Percentiles rank a stretch among this genome's conserved stretches.
phyloP scores from a whole-genome alignment of 2,113 vertebrate genomes.

The Python bivittatus region DNA sequence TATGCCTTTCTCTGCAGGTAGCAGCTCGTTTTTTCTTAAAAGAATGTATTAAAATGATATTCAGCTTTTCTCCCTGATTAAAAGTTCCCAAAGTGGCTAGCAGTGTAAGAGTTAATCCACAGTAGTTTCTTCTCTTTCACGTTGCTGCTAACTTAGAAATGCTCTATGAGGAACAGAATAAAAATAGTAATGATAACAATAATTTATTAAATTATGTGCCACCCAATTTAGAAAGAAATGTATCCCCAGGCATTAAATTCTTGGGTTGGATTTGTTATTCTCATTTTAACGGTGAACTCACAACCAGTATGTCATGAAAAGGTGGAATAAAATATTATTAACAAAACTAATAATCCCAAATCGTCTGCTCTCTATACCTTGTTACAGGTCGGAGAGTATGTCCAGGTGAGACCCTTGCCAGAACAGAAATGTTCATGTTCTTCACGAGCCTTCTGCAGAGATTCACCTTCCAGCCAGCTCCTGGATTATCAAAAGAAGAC shows the following conservation, averaged over 20 bases:
- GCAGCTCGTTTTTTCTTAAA: not conserved
- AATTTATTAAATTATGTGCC: not conserved
- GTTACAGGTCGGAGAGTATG: slow-evolving; percentile 73
- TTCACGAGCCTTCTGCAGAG: not conserved
- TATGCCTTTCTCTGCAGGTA: slow-evolving; percentile 74
- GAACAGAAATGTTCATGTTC: slow-evolving; percentile 65
- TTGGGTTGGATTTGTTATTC: not conserved
- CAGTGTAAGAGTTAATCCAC: not conserved
- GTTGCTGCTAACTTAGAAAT: not conserved
- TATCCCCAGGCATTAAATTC: not conserved
- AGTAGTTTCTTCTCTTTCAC: not conserved
- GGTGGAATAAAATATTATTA: not conserved
- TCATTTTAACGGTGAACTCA: not conserved
- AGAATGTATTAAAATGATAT: not conserved
- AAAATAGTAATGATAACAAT: not conserved
- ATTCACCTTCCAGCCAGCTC: slow-evolving; percentile 66
- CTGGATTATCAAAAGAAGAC: slow-evolving; percentile 70
- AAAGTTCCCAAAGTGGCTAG: not conserved
- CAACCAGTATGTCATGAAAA: not conserved
- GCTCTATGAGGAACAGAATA: not conserved
- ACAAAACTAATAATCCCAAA: not conserved
- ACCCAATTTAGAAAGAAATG: not conserved
- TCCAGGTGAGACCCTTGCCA: slow-evolving; percentile 76
- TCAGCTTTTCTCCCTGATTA: not conserved
- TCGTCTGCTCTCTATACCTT: not conserved